phyloP scores from a whole-genome alignment of 35 echinoderm and acorn worm genomes.

The Lytechinus variegatus region DNA sequence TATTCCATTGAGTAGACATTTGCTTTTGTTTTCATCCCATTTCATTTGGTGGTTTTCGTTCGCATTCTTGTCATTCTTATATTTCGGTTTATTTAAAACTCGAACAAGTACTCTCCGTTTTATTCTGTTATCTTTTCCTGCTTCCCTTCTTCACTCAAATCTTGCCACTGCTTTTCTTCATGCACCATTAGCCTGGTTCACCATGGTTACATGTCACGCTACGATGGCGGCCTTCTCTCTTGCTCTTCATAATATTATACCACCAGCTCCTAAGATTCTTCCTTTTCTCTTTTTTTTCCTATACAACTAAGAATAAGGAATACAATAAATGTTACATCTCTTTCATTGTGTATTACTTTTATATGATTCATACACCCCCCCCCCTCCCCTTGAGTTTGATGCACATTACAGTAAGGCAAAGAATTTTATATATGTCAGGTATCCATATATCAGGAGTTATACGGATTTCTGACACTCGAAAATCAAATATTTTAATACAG shows the following conservation, averaged over 20 bases:
- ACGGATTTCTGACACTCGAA: no score
- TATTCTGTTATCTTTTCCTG: neutral
- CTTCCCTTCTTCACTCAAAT: neutral
- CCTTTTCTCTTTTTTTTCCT: neutral
- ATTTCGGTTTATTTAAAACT: no score
- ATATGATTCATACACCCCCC: no score
- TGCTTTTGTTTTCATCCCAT: neutral
- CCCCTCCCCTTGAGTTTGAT: no score
- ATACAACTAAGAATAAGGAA: neutral
- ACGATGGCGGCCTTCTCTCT: neutral
- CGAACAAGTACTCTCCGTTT: no score
- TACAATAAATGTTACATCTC: no score
- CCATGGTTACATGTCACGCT: neutral
- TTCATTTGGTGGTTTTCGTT: neutral
- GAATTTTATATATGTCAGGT: no score
- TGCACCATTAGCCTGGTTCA: neutral
- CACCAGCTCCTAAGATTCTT: neutral
- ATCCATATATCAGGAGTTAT: no score
- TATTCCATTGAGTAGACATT: neutral
- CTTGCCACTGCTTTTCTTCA: neutral
- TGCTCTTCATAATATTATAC: neutral
- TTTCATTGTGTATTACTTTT: no score
- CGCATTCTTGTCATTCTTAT: no score
- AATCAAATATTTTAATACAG: no score
- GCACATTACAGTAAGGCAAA: no score